Conservation (phyloP, 1,140 invertebrate species). For the Chrysomallon squamiferum region DNA sequence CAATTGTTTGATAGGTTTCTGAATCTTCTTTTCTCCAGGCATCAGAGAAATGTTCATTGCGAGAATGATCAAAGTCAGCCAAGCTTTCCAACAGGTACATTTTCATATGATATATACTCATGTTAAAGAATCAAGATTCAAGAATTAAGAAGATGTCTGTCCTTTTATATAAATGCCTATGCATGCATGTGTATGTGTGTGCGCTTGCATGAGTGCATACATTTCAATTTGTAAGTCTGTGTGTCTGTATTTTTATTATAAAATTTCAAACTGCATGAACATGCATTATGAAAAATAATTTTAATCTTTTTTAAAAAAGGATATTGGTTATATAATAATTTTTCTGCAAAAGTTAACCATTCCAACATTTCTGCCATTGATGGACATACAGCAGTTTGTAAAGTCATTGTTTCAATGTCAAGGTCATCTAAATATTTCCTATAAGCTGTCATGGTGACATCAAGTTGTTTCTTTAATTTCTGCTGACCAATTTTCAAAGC, state of each 20-base stretch:
- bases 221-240: no score
- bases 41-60: not conserved
- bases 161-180: no score
- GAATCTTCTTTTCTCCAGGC: not conserved
- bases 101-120: not conserved
- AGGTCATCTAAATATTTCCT: conserved; percentile 8
- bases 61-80: not conserved
- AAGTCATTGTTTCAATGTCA: conserved; percentile 10
- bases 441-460: conserved; percentile 8
- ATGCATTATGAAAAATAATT: no score
- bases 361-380: conserved; percentile 33
- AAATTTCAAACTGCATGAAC: no score
- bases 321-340: conserved; percentile 28
- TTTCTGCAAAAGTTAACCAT: conserved; percentile 23
- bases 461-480: conserved; percentile 21
- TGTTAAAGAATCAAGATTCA: not conserved
- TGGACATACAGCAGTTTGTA: conserved; percentile 15
- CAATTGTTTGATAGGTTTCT: not conserved
- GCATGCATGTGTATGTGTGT: no score
- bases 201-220: no score
- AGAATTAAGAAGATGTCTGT: no score
- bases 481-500: conserved; percentile 18
- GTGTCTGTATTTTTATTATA: no score
- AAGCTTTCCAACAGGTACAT: not conserved
- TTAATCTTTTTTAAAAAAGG: conserved; percentile 20